Evolutionary conservation across 2,113 vertebrate species (phyloP), one percentile per base, ranked within the genome.

Genomic region (Microcebus jonahi): DNA sequence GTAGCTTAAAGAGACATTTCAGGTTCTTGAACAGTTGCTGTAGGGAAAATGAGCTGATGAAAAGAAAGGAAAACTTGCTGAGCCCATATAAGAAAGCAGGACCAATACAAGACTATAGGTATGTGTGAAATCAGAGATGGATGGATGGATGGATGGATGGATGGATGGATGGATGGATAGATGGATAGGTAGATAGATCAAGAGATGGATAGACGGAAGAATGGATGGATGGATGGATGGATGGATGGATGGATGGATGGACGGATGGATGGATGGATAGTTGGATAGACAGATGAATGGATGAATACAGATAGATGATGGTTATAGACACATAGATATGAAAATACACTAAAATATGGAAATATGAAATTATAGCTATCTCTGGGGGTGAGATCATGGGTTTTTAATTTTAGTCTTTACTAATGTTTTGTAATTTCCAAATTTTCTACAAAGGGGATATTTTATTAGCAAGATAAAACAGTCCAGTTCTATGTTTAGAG

Each of bases 371-470:
- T 13, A 36, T 15, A 17, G 23, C 23, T 68, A 50, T 67, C 61
- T 48, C 68, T 31, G 55, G 1, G 17, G 1, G 9, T 61, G 13
- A 39, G 15, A 20, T 27, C 17, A 50, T 1, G 4, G 8, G 8
- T 61, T 94, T 92, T 75, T 59, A 27, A 55, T 48, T 86, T 80
- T 86, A 65, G 23, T 63, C n/a, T 48, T 84, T 6, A 73, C 73
- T n/a, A 73, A 63, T 39, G 27, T 81, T 94, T 88, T 53, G 9
- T 53, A n/a, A 85, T 84, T 94, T 83, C 61, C 77, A 48, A 63
- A 36, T 80, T 68, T 92, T 91, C 50, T 91, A 82, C 87, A 88
- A 71, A 81, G 27, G 39, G 61, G n/a, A 17, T 82, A n/a, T 83
- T 90, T 84, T 95, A 82, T 95, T 77, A n/a, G 87, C 23, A 17